Evolutionary conservation across 2,888 invertebrate genomes (phyloP).

Genomic region (Hydrotaea diabolus): DNA sequence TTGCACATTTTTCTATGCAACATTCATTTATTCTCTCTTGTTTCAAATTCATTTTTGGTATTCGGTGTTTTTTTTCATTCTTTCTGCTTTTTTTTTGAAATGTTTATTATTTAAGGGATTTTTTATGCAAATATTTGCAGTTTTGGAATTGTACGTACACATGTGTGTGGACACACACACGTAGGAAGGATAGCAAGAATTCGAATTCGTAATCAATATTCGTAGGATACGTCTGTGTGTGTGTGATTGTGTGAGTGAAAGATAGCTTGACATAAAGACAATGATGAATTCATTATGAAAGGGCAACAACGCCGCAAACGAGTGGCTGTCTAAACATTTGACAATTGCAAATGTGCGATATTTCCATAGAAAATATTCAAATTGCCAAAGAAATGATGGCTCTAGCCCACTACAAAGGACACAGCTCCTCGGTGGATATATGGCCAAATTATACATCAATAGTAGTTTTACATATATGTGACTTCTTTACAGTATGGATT

Average conservation of each 20-base stretch:
- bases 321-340: conserved; percentile 1
- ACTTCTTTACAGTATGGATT: too few relatives aligned
- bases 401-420: too few relatives aligned
- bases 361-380: not conserved
- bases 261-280: conserved; percentile 16
- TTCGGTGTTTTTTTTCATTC: conserved; percentile 10
- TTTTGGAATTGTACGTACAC: not conserved
- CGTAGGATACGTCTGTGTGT: not conserved
- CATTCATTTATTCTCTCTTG: conserved; percentile 11
- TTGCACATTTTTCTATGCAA: conserved; percentile 10
- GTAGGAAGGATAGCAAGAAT: conserved; percentile 6
- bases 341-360: conserved; percentile 4
- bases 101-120: conserved; percentile 56
- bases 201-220: conserved; percentile 28
- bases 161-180: not conserved
- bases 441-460: too few relatives aligned
- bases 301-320: not conserved
- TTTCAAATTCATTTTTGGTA: conserved; percentile 33
- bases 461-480: too few relatives aligned
- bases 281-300: conserved; percentile 24
- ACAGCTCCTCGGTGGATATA: too few relatives aligned
- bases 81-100: conserved; percentile 32
- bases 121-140: conserved; percentile 62
- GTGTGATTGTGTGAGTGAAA: not conserved
- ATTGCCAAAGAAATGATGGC: too few relatives aligned